Percentiles rank a stretch among this genome's conserved stretches.
These are phyloP conservation scores for Scophthalmus maximus DNA, from an alignment of 2,113 vertebrate genomes.

Conservation along the genomic window DNA sequence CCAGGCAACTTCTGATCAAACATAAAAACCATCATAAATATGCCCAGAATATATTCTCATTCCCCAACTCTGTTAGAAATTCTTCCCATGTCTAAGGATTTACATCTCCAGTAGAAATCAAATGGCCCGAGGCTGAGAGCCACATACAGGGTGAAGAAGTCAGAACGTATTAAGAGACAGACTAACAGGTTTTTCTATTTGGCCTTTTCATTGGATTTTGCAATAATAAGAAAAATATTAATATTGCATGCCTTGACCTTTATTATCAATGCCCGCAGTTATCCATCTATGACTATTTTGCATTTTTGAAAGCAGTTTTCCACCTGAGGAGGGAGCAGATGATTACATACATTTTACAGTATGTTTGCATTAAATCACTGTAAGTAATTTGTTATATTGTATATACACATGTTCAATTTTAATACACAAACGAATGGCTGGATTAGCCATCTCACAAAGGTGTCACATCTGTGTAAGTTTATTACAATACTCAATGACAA, in stretches of 20 bases:
- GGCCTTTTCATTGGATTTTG: too few relatives aligned
- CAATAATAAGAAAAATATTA: background rate
- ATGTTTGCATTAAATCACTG: too few relatives aligned
- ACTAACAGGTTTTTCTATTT: background rate
- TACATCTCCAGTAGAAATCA: background rate
- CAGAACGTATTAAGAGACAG: background rate
- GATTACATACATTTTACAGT: background rate
- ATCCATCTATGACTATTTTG: background rate
- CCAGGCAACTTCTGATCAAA: background rate
- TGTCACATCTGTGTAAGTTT: too few relatives aligned
- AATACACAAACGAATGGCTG: too few relatives aligned
- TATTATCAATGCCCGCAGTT: background rate
- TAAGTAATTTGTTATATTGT: background rate
- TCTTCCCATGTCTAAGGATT: background rate
- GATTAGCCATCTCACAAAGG: too few relatives aligned
- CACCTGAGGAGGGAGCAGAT: background rate
- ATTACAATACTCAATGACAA: too few relatives aligned
- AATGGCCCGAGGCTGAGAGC: background rate
- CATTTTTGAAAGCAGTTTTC: background rate
- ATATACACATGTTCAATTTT: too few relatives aligned
- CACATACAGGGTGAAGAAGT: background rate
- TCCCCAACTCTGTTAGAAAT: background rate
- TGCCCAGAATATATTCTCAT: fast-evolving
- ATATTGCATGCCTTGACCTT: background rate
- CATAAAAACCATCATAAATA: conserved; percentile 4